Evolutionary conservation across 2,113 vertebrate genomes (phyloP), one percentile per base, ranked within the genome.

Genomic region (Cygnus atratus): DNA sequence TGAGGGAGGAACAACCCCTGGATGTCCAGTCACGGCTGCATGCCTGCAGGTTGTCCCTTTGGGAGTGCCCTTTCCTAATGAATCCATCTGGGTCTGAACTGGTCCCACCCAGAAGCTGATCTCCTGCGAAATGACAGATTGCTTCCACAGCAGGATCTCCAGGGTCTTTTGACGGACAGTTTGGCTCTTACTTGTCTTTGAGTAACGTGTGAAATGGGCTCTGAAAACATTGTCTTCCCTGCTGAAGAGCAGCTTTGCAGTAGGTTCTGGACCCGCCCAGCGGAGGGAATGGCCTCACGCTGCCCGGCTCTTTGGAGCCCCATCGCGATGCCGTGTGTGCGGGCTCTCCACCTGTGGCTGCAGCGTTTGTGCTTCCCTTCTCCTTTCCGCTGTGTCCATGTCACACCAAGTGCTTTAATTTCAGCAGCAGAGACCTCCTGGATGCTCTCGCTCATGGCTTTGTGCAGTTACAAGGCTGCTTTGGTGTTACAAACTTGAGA

Each of bases 251-350:
- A 80, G 33, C 74, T 94, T 17, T 35, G 61, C 6, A 10, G 67
- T 21, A 39, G 41, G 19, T n/a, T 68, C 24, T 26, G 35, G 35
- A 68, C n/a, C 71, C 39, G 15, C 14, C 6, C 10, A 3, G 0
- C 6, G 6, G 39, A 33, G 71, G 10, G 58, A 43, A 17, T 12
- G 65, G 22, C 52, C 44, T 25, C 22, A 0, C 31, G 10, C 82
- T 29, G 39, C 39, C n/a, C 46, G 0, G 0, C 3, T 35, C 20
- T 8, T 33, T 19, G 17, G 22, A 35, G 31, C 54, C 67, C 26
- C 24, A 1, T 1, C 10, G 72, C 0, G 7, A 16, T 19, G 20
- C 46, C 78, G 29, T 21, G 7, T 41, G n/a, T 26, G 11, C 0
- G 9, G 18, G 37, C 21, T 24, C 31, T 43, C 19, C 25, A 37